These are phyloP conservation scores for Palloptera scutellata DNA, from an alignment of 2,888 invertebrate genomes.

Conservation along the genomic window DNA sequence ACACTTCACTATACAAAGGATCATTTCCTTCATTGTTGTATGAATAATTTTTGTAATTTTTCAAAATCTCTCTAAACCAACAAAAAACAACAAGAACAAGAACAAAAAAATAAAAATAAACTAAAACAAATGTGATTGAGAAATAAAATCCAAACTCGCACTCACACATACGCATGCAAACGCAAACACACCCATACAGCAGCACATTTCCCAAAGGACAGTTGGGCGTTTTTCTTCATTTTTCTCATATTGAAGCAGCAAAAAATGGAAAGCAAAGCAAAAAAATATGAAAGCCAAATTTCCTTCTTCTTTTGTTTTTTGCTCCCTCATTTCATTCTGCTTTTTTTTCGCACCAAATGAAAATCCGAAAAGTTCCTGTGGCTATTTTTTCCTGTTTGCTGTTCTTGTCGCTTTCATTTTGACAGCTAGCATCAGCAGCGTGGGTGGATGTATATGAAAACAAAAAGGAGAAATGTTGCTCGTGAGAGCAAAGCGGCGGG, in stretches of 20 bases:
- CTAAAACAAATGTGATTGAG: constrained; percentile 44
- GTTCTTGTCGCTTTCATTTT: constrained; percentile 46
- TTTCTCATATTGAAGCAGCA: constrained; percentile 30
- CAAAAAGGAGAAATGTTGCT: not conserved
- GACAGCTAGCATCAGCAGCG: constrained; percentile 47
- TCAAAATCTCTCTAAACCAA: constrained; percentile 55
- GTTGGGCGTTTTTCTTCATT: constrained; percentile 25
- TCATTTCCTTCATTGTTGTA: constrained; percentile 52
- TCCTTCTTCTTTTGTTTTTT: not conserved
- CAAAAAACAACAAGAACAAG: constrained; percentile 39
- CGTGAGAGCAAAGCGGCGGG: not conserved
- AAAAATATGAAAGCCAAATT: constrained; percentile 51
- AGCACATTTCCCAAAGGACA: constrained; percentile 34
- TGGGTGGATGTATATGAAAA: not conserved
- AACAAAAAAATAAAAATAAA: constrained; percentile 25
- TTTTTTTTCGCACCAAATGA: constrained; percentile 37
- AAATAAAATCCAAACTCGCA: constrained; percentile 15
- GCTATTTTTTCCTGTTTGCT: constrained; percentile 48
- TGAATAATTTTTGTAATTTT: constrained; percentile 60
- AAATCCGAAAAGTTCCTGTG: constrained; percentile 57
- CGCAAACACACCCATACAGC: constrained; percentile 19
- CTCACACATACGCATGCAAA: constrained; percentile 41
- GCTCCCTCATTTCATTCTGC: constrained; percentile 1
- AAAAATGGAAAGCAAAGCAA: constrained; percentile 8
- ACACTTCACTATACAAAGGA: constrained; percentile 24